Evolutionary conservation across 2,888 invertebrate genomes (phyloP).

Genomic region (Lasiommata megera): DNA sequence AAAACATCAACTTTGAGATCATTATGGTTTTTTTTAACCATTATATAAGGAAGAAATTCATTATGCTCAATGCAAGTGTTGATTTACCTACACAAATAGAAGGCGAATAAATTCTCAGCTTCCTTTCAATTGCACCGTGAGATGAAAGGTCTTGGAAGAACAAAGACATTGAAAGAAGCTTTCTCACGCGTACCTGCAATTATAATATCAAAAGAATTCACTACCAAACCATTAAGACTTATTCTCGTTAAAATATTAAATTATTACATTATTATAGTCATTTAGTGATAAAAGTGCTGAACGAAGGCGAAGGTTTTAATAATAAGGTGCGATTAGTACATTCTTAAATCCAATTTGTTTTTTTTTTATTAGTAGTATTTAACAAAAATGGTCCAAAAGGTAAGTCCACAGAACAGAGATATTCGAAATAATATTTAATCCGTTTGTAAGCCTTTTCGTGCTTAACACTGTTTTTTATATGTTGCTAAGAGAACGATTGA

Average conservation of each 20-base stretch:
- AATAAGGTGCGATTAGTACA: too few species aligned
- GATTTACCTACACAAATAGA: constrained; percentile 33
- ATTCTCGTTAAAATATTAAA: background rate
- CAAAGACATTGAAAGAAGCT: constrained; percentile 50
- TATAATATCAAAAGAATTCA: constrained; percentile 37
- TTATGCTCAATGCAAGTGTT: constrained; percentile 30
- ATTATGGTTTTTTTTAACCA: background rate
- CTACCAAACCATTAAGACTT: constrained; percentile 20
- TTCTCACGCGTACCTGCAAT: constrained; percentile 45
- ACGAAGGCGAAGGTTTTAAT: too few species aligned
- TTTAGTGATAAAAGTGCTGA: too few species aligned
- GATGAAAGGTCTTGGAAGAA: constrained; percentile 45
- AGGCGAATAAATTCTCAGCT: constrained; percentile 36
- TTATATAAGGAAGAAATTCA: constrained; percentile 15
- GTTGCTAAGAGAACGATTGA: too few species aligned
- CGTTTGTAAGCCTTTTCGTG: too few species aligned
- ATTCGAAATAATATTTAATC: too few species aligned
- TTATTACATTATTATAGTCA: background rate
- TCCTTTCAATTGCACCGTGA: constrained; percentile 38
- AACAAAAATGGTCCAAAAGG: too few species aligned
- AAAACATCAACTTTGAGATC: too few species aligned
- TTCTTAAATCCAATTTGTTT: too few species aligned
- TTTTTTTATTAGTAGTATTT: too few species aligned
- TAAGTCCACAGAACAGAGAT: too few species aligned
- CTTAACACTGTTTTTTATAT: too few species aligned